Evolutionary conservation across 2,797 vertebrate species (phyloP).

Genomic region (Anniella stebbinsi): DNA sequence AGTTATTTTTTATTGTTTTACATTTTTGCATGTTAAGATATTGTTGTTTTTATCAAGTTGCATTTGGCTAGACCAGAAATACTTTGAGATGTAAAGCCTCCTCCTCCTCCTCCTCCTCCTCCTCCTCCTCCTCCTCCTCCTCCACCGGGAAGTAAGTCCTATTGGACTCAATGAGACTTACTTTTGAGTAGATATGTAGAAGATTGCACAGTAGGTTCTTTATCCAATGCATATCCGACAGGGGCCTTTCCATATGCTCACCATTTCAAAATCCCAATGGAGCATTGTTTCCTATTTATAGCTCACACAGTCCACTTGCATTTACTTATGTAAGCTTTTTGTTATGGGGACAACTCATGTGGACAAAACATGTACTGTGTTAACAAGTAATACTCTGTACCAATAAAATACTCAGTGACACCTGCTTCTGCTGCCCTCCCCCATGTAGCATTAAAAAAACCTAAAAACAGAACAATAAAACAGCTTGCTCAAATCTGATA

Average conservation of each 20-base stretch:
- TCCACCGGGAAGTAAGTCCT: too few relatives aligned
- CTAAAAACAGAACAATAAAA: background rate
- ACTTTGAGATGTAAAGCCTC: too few relatives aligned
- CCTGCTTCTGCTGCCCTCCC: background rate
- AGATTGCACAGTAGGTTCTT: background rate
- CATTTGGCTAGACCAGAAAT: too few relatives aligned
- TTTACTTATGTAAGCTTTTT: background rate
- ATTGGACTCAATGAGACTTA: background rate
- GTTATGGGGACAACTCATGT: background rate
- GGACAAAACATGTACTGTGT: background rate
- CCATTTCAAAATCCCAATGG: background rate
- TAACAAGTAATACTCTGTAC: background rate
- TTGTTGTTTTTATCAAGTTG: too few relatives aligned
- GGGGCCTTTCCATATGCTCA: background rate
- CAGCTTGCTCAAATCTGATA: constrained; percentile 12
- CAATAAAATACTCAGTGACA: background rate
- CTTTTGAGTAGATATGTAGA: background rate
- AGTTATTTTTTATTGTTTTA: too few relatives aligned
- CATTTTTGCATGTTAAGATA: too few relatives aligned
- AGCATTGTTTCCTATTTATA: background rate
- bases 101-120: too few relatives aligned
- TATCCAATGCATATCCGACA: background rate
- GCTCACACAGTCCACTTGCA: background rate
- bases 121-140: too few relatives aligned
- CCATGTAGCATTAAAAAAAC: background rate